Evolutionary conservation across 1,140 invertebrate species (phyloP), one percentile per base, ranked within the genome.

Genomic region (Drosophila dunni): DNA sequence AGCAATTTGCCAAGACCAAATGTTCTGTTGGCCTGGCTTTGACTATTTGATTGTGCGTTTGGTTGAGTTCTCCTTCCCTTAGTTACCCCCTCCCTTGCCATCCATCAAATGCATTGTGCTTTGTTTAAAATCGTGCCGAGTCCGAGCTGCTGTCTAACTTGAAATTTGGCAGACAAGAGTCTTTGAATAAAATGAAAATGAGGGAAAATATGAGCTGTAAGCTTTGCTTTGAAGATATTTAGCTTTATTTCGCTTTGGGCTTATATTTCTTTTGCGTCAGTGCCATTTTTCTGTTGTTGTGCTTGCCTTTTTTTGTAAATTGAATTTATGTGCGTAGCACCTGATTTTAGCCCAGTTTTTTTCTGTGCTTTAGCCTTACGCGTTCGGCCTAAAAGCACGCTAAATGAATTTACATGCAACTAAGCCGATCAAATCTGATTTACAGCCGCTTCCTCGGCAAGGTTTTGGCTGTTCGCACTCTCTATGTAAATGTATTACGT

Each of bases 371-470:
- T 15, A 38, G 51, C 29, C 48, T 73, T 79, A 45, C 24, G 20
- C 15, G 60, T 33, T 54, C 34, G 46, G 82, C 75, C 71, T 79
- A 73, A 85, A 73, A 85, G 75, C 51, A 33, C 60, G 58, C 71
- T 76, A 85, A 86, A 76, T 66, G 77, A 81, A 81, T 72, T 85
- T 78, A 81, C 64, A 44, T 77, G 53, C 82, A 67, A 75, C 78
- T 81, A 86, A 85, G 82, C 82, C 64, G 48, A 50, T 72, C 70
- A 81, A 86, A 86, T 86, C 61, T 81, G 78, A 85, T 86, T 79
- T 85, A 40, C 33, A 51, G 51, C 45, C 48, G 17, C 50, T 53
- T 73, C 38, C 65, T 56, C 29, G 6, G 40, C 10, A 10, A 46
- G 10, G 44, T 62, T 66, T 15, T 51, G 36, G 40, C 40, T 44